Conservation (phyloP, 2,888 invertebrate species). For the Eupithecia inturbata region DNA sequence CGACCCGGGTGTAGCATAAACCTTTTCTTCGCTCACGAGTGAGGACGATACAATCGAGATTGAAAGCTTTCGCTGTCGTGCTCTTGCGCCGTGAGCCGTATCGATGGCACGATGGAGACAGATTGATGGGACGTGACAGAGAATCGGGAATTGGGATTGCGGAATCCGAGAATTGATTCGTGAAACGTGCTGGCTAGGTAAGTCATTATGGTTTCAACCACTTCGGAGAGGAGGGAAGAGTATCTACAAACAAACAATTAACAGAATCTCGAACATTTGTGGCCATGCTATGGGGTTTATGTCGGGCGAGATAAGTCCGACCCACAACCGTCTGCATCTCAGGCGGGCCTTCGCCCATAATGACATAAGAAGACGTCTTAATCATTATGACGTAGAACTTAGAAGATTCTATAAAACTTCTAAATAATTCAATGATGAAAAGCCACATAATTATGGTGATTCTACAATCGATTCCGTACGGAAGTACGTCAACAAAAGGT, state of each 20-base stretch:
- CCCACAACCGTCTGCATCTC: no score
- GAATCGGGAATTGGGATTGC: neutral
- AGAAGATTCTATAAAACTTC: no score
- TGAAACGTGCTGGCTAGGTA: neutral
- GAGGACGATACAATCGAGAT: neutral
- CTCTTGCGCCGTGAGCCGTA: neutral
- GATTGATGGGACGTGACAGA: conserved; percentile 8
- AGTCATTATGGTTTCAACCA: neutral
- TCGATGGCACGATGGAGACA: conserved; percentile 7
- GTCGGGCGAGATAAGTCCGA: no score
- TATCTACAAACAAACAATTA: no score
- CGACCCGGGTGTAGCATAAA: neutral
- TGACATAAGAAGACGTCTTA: no score
- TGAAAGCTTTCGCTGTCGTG: conserved; percentile 2
- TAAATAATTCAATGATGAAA: no score
- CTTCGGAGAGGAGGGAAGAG: neutral
- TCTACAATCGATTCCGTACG: neutral
- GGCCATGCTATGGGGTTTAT: no score
- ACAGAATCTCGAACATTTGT: no score
- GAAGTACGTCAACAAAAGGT: neutral
- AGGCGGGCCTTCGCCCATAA: no score
- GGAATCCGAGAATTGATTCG: conserved; percentile 2
- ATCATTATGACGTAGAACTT: no score
- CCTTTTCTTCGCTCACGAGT: neutral
- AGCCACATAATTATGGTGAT: neutral